These are phyloP conservation scores for Sturnira hondurensis DNA, from an alignment of 2,113 vertebrate genomes.

Conservation along the genomic window DNA sequence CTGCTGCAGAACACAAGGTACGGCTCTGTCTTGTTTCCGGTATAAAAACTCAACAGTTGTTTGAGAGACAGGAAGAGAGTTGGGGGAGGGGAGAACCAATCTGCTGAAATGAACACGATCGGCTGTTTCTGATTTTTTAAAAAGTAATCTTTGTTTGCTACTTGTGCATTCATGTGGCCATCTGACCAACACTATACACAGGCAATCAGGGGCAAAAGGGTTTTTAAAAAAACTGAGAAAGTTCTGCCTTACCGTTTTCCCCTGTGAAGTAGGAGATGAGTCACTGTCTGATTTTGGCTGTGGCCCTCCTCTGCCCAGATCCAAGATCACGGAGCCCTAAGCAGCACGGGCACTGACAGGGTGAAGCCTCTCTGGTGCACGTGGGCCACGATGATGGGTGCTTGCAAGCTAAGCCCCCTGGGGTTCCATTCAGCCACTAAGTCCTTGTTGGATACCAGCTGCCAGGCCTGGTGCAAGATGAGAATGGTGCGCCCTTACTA, in stretches of 20 bases:
- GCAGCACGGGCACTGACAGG: background rate
- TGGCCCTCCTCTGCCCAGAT: background rate
- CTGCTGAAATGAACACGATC: background rate
- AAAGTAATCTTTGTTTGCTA: background rate
- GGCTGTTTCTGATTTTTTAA: background rate
- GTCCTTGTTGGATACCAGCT: background rate
- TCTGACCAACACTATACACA: background rate
- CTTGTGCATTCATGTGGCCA: background rate
- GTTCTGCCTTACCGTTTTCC: background rate
- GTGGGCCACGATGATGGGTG: fast-evolving
- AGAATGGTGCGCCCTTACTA: no score
- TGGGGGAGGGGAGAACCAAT: background rate
- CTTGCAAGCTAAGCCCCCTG: background rate
- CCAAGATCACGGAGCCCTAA: background rate
- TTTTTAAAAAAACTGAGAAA: background rate
- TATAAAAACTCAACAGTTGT: background rate
- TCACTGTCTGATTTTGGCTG: background rate
- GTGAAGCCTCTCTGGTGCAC: background rate
- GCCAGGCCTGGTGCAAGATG: background rate
- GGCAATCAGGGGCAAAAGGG: background rate
- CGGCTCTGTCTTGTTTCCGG: background rate
- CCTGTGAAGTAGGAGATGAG: background rate
- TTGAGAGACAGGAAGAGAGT: background rate
- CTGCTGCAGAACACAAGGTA: background rate
- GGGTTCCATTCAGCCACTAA: no score